phyloP scores from a whole-genome alignment of 2,797 vertebrate genomes.

The Peromyscus aztecus region DNA sequence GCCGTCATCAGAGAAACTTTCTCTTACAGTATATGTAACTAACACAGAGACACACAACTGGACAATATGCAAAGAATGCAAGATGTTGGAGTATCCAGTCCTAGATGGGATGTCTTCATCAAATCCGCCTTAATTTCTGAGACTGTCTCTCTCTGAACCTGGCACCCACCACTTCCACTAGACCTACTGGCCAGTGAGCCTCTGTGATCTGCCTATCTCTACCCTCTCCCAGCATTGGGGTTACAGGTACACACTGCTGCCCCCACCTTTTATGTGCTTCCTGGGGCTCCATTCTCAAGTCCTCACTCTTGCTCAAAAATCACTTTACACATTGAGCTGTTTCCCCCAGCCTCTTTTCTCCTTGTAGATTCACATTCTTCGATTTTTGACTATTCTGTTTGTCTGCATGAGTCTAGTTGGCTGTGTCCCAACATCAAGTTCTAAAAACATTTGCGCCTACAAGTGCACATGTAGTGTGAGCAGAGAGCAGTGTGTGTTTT shows the following conservation, averaged over 20 bases:
- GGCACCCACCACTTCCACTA: not conserved
- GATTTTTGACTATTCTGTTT: slow-evolving; percentile 76
- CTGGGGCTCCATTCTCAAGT: not conserved
- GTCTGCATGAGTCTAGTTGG: slow-evolving; percentile 53
- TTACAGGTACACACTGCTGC: not conserved
- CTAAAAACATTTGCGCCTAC: not conserved
- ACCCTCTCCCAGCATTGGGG: not conserved
- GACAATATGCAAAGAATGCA: too few species aligned
- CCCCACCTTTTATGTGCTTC: not conserved
- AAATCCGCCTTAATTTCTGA: not conserved
- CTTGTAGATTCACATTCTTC: slow-evolving; percentile 62
- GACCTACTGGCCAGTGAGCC: not conserved
- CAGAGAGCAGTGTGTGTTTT: not conserved
- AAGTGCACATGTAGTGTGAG: not conserved
- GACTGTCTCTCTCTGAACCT: not conserved
- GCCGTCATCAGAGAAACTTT: not conserved
- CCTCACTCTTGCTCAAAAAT: not conserved
- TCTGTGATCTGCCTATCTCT: not conserved
- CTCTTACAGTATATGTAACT: not conserved
- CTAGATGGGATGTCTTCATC: not conserved
- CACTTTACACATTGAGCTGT: not conserved
- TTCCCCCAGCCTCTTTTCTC: not conserved
- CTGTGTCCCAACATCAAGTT: slow-evolving; percentile 56
- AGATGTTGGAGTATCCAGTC: not conserved
- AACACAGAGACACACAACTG: not conserved